A percentile compares a stretch with the other conserved stretches of the same genome.
phyloP scores from a whole-genome alignment of 2,113 vertebrate genomes.

The Chionomys nivalis region DNA sequence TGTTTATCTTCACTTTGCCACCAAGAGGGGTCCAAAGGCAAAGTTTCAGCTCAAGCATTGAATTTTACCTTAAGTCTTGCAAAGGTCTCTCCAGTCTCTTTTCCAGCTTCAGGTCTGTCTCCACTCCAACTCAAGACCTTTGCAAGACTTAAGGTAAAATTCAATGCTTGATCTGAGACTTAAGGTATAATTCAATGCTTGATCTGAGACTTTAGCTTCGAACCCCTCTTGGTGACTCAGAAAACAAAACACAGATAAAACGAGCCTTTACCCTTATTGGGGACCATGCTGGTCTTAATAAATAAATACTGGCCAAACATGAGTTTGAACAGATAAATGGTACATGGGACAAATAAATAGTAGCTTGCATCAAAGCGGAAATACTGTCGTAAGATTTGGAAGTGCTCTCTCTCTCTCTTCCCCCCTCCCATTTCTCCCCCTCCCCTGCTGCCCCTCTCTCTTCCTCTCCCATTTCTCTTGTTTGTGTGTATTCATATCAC shows the following conservation, averaged over 20 bases:
- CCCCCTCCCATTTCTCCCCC: neutral
- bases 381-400: neutral
- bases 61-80: neutral
- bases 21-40: neutral
- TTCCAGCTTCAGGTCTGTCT: neutral
- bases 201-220: no score
- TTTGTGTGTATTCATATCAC: neutral
- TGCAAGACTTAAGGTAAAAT: no score
- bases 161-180: no score
- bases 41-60: neutral
- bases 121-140: neutral
- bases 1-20: neutral
- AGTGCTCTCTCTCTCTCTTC: neutral
- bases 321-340: neutral
- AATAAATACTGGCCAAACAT: neutral
- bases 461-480: neutral
- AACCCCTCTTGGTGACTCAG: neutral
- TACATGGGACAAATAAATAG: neutral
- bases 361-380: neutral
- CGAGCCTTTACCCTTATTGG: neutral
- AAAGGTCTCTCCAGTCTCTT: neutral
- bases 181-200: no score
- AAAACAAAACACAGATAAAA: neutral
- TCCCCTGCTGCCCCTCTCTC: neutral
- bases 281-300: neutral